Base-by-base conservation (phyloP, 2,888 invertebrate species). In the Chaitophorus viminalis region DNA sequence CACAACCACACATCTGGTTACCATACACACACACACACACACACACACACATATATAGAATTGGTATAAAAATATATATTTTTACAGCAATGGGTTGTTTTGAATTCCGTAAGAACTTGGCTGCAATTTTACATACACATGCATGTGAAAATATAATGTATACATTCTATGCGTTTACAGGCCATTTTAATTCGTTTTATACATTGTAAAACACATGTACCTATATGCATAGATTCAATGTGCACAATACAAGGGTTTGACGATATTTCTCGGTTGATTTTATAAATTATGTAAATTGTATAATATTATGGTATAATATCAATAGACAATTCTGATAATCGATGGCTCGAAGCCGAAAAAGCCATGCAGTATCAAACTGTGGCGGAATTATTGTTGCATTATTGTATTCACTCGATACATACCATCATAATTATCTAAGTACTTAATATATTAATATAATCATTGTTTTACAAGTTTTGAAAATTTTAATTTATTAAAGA, bases 1-100 rank as follows among this genome's bases (percentile, higher is more conserved):
- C 11, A 70, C 70, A 70, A 60, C 36, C 25, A 65, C 39, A 76
- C 76, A 84, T 84, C 84, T 84, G 84, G 84, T 84, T 25, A 65
- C 46, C 76, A 84, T 33, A 17, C 74, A 74, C 33, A 74, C 36
- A 74, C 36, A 33, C 68, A n/a, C 60, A 29, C n/a, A 29, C 11
- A 68, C 11, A 68, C 29, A n/a, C 11, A 68, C 65, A 65, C n/a
- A n/a, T n/a, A n/a, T 9, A 60, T 8, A 21, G 21, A 21, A 21
- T 25, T 21, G 8, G 21, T 25, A 25, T 60, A 8, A 6, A 39
- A n/a, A 68, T 68, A 68, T 68, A 68, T 68, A 9, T 11, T 8
- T 68, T 29, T 29, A 68, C 68, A 8, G 68, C 25, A 68, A 68
- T 68, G 29, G 29, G 68, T n/a, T 65, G 65, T 68, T 68, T 68